A percentile compares a stretch with the other conserved stretches of the same genome.
phyloP scores from a whole-genome alignment of 2,113 vertebrate species.

The Chinchilla lanigera region DNA sequence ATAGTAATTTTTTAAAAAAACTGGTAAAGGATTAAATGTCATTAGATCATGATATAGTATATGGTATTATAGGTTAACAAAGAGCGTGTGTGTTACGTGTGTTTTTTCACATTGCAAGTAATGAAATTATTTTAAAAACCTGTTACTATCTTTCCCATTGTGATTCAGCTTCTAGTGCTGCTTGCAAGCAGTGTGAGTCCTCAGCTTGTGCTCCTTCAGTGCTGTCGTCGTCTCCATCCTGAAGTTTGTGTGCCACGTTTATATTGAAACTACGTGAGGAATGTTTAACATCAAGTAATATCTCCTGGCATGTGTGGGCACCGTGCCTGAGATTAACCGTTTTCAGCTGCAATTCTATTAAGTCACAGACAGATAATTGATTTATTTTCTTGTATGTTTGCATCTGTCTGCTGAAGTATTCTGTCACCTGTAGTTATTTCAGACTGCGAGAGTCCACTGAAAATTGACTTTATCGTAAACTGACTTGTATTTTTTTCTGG shows the following conservation, averaged over 20 bases:
- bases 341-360: constrained; percentile 2
- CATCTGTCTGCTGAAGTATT: neutral
- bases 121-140: neutral
- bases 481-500: neutral
- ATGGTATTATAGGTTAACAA: constrained; percentile 6
- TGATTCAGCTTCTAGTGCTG: neutral
- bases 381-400: constrained; percentile 23
- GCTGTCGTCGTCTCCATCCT: neutral
- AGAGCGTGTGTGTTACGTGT: neutral
- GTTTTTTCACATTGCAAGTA: constrained; percentile 10
- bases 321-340: neutral
- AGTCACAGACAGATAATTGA: neutral
- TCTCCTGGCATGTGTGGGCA: neutral
- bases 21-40: neutral
- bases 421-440: neutral
- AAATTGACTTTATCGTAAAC: neutral
- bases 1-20: neutral
- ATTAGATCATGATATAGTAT: neutral
- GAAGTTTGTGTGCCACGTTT: neutral
- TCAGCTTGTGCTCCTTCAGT: neutral
- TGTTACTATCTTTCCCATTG: neutral
- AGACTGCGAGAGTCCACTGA: neutral
- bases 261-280: neutral
- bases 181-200: neutral
- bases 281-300: constrained; percentile 28